Evolutionary conservation across 1,140 invertebrate genomes (phyloP), one percentile per base, ranked within the genome.

Genomic region (Hylaeus anthracinus): DNA sequence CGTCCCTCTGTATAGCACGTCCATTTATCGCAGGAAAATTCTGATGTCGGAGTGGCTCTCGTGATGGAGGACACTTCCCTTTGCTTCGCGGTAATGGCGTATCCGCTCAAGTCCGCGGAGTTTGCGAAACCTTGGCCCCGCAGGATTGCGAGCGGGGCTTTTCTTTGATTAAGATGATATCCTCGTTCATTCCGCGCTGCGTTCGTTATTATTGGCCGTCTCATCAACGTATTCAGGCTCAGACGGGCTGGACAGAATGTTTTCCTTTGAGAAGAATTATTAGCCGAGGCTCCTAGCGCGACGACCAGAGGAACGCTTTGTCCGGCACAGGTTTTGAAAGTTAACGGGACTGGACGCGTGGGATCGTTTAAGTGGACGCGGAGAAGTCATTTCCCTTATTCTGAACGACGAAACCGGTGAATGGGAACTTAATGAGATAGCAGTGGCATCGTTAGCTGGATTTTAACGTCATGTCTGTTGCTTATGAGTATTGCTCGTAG

Each of bases 11-110:
- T 78, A 58, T 51, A 71, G 8, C 56, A 41, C 56, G 51, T 70
- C 71, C 78, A 80, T 80, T 83, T 74, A 63, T 60, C 77, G 70
- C 61, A 41, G 41, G 37, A 61, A 71, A 83, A 83, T 83, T 83
- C 80, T 80, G 76, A 83, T 83, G 58, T 66, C 43, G 71, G 41
- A 60, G 65, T n/a, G 69, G 66, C 53, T 53, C 65, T 43, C 61
- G 53, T 82, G 58, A 64, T 55, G 64, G 39, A 83, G 41, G 43
- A 45, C 66, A 67, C 56, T 67, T 72, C 78, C 63, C 79, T 72
- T 83, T 80, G 81, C 65, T 83, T 55, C 60, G 12, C 41, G 12
- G 43, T 43, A 6, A n/a, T 14, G 14, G 56, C 53, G 15, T 70
- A 61, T 55, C 3, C 14, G 5, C 60, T 37, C 37, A 12, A 63